These are phyloP conservation scores for Herpailurus yagouaroundi DNA, from an alignment of 2,113 vertebrate species.

Conservation along the genomic window DNA sequence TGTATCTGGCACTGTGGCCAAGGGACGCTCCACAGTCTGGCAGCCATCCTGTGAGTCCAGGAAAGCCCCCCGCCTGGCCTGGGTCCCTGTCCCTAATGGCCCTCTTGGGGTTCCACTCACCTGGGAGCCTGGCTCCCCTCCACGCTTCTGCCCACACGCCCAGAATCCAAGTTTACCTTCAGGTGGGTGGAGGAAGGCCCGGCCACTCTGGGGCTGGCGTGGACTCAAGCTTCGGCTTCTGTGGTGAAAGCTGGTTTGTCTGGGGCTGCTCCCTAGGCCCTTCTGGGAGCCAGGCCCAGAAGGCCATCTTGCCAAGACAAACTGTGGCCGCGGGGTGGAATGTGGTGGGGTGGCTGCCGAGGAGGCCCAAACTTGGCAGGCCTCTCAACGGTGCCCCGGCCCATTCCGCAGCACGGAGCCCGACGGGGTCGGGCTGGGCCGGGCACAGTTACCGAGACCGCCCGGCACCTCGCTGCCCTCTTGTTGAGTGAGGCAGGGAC, in stretches of 20 bases:
- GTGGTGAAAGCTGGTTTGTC: conserved; percentile 65
- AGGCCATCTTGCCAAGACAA: conserved; percentile 66
- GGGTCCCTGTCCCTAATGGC: neutral
- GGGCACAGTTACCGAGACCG: neutral
- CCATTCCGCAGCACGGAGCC: neutral
- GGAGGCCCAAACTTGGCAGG: neutral
- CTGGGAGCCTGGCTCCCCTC: neutral
- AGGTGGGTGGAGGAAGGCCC: neutral
- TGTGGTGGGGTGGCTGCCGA: neutral
- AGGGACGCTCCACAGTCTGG: neutral
- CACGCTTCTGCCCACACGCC: neutral
- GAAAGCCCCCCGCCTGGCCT: neutral
- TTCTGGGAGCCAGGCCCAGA: conserved; percentile 41
- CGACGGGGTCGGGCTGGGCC: neutral
- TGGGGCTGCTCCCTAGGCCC: conserved; percentile 43
- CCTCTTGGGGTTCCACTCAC: neutral
- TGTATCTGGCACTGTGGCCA: neutral
- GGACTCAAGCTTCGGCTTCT: conserved; percentile 53
- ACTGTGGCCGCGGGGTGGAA: conserved; percentile 33
- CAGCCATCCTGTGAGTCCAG: neutral
- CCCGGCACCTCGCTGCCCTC: neutral
- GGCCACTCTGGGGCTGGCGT: neutral
- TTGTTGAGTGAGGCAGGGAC: neutral
- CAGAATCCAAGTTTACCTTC: neutral
- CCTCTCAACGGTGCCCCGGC: neutral